Evolutionary conservation across 1,140 invertebrate genomes (phyloP).

Genomic region (Cyclina sinensis): DNA sequence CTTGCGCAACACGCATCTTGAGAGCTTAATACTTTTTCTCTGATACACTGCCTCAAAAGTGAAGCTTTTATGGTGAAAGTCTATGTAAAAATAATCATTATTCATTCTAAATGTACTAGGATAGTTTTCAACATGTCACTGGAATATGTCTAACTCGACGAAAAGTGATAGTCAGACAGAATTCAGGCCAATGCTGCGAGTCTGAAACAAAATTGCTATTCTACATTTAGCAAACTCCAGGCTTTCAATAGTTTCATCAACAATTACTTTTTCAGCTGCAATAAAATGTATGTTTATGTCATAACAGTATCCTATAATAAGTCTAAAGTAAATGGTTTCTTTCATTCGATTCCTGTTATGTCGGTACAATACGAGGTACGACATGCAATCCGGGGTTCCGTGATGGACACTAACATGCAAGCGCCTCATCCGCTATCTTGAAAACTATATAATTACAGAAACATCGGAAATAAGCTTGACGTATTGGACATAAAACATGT

Average conservation of each 20-base stretch:
- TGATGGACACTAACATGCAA: slow-evolving; percentile 52
- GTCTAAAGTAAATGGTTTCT: slow-evolving; percentile 60
- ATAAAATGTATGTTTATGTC: slow-evolving; percentile 58
- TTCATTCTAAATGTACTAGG: too few relatives aligned
- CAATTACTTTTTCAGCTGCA: slow-evolving; percentile 22
- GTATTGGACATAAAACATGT: slow-evolving; percentile 41
- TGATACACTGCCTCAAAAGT: too few relatives aligned
- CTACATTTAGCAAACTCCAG: not conserved
- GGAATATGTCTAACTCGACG: too few relatives aligned
- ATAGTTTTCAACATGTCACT: too few relatives aligned
- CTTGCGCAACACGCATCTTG: too few relatives aligned
- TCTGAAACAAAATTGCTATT: not conserved
- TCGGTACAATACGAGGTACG: slow-evolving; percentile 4
- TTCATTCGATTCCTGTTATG: slow-evolving; percentile 42
- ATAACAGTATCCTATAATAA: slow-evolving; percentile 51
- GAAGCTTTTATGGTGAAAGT: too few relatives aligned
- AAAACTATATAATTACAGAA: slow-evolving; percentile 48
- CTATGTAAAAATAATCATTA: too few relatives aligned
- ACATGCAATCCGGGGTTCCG: slow-evolving; percentile 11
- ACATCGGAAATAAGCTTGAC: slow-evolving; percentile 58
- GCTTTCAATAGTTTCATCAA: slow-evolving; percentile 34
- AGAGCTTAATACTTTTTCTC: too few relatives aligned
- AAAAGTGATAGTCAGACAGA: too few relatives aligned
- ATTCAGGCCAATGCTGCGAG: not conserved
- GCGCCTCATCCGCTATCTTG: slow-evolving; percentile 20